These are phyloP conservation scores for Pachymerium ferrugineum DNA, from an alignment of 2,888 invertebrate species.

Conservation along the genomic window DNA sequence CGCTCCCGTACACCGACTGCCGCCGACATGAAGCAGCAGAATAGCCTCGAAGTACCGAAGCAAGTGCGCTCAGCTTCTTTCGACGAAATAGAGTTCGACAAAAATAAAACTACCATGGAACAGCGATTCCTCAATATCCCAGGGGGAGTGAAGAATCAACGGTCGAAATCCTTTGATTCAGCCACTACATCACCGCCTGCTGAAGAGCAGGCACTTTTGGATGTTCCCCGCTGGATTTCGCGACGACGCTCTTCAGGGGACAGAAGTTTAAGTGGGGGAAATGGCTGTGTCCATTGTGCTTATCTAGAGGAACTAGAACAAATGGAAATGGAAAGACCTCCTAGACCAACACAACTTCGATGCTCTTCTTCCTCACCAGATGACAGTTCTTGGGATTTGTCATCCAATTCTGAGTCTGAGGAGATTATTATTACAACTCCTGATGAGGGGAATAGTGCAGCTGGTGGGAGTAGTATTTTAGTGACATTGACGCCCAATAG, in stretches of 20 bases:
- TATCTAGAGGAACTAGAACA: conserved; percentile 38
- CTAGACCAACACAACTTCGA: background rate
- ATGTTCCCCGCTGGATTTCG: conserved; percentile 30
- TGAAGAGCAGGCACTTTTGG: background rate
- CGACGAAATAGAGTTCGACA: conserved; percentile 75
- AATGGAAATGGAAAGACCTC: conserved; percentile 30
- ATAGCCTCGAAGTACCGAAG: conserved; percentile 83
- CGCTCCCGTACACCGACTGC: conserved; percentile 82
- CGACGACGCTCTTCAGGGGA: conserved; percentile 30
- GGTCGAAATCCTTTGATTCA: conserved; percentile 73
- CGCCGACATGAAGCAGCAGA: conserved; percentile 85
- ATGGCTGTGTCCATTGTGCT: conserved; percentile 39
- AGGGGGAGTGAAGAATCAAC: conserved; percentile 51
- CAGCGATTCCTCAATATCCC: conserved; percentile 55
- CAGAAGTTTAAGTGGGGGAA: conserved; percentile 12
- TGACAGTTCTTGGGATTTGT: conserved; percentile 31
- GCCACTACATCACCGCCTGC: conserved; percentile 42
- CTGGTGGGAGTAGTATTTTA: conserved; percentile 48
- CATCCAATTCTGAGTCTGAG: background rate
- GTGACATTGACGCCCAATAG: conserved; percentile 60
- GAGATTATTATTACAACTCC: background rate
- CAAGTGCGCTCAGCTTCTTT: conserved; percentile 85
- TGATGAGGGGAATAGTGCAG: conserved; percentile 29
- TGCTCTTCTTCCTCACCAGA: conserved; percentile 35
- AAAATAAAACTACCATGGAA: conserved; percentile 46